Base-by-base conservation (phyloP, 2,113 vertebrate genomes). In the Myiozetetes cayanensis region DNA sequence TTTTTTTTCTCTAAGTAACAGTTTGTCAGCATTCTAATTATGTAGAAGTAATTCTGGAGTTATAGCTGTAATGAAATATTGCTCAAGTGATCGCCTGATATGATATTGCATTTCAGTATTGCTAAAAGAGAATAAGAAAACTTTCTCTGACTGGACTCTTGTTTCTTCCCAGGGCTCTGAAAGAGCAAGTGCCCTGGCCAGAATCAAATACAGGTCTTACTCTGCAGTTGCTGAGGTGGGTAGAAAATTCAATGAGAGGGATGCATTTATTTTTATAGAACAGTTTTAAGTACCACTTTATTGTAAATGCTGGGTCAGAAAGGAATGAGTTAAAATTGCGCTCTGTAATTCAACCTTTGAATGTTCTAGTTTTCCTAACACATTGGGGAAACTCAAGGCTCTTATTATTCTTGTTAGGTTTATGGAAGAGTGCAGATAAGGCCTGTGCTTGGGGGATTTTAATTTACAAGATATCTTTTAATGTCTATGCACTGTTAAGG, bases 191-290 rank as follows among this genome's bases (percentile, higher is more conserved):
- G 97, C 97, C 37, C 94, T 99, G 75, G 98, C 99, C 6, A 98
- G 97, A 94, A 99, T 99, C 97, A 99, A 99, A 71, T 98, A 98
- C 6, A 99, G 87, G 75, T 99, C 99, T 4, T 99, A 98, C 50
- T 98, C 97, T 84, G 87, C 98, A 37, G 97, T 98, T 37, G 68
- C 90, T 85, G 98, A 99, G 98, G 99, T 99, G 91, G 79, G 97
- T 96, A 14, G 67, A 49, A 47, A 85, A 52, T 73, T 62, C 77
- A 25, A 3, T 65, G 39, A 22, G 61, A 17, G 23, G 23, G 10
- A 41, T 62, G n/a, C 75, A 17, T 78, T 87, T 87, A 7, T 41
- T 74, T 80, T 87, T 86, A 31, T 79, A 41, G 9, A 72, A 33
- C 7, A 46, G 12, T 46, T 91, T 53, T 41, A 73, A 55, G 14